A percentile compares a stretch with the other conserved stretches of the same genome.
These are phyloP conservation scores for Melanargia galathea DNA, from an alignment of 2,888 invertebrate species.

Conservation along the genomic window DNA sequence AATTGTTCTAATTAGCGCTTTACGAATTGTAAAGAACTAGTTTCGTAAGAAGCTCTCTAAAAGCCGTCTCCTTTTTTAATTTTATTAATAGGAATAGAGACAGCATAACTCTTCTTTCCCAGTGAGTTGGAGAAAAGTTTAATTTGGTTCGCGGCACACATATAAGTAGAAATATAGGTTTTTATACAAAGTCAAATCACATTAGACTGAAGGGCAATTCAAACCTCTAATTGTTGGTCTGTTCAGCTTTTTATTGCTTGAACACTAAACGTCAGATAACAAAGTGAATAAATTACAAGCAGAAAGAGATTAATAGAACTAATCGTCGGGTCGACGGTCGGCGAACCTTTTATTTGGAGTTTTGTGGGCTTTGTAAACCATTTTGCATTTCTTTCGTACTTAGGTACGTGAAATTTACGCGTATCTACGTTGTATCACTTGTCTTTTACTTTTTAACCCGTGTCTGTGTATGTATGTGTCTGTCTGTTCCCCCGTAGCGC, in stretches of 20 bases:
- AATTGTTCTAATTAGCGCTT: too few relatives aligned
- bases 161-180: not conserved
- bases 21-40: not conserved
- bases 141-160: not conserved
- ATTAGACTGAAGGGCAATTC: not conserved
- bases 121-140: not conserved
- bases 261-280: slow-evolving; percentile 7
- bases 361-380: not conserved
- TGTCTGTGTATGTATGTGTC: too few relatives aligned
- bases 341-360: slow-evolving; percentile 8
- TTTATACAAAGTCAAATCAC: too few relatives aligned
- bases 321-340: not conserved
- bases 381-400: not conserved
- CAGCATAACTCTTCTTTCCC: not conserved
- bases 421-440: not conserved
- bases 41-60: not conserved
- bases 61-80: not conserved
- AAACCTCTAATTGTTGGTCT: not conserved
- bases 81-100: not conserved
- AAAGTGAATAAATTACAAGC: slow-evolving; percentile 16
- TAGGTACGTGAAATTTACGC: not conserved
- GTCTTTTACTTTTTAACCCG: not conserved
- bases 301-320: slow-evolving; percentile 14
- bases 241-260: slow-evolving; percentile 13
- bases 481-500: too few relatives aligned